phyloP scores from a whole-genome alignment of 2,113 vertebrate species.

The Raja brachyura region DNA sequence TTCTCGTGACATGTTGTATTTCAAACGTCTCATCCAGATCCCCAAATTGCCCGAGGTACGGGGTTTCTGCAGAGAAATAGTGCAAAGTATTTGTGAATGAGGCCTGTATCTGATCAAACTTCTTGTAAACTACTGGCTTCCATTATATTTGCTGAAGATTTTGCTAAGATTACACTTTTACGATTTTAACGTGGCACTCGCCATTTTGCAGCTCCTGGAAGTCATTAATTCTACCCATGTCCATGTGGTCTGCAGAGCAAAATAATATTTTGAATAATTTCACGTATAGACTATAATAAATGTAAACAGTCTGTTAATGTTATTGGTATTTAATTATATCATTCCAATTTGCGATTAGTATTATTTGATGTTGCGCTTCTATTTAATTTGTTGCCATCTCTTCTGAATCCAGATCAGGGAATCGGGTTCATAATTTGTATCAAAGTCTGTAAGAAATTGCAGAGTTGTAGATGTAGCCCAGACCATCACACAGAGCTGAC shows the following conservation, averaged over 20 bases:
- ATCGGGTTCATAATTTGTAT: no score
- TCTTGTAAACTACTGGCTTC: neutral
- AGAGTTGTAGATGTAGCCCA: no score
- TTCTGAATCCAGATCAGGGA: neutral
- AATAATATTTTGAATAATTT: neutral
- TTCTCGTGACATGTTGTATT: conserved; percentile 88
- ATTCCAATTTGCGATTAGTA: no score
- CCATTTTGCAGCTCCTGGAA: neutral
- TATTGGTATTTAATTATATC: neutral
- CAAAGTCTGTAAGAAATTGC: no score
- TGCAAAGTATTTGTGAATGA: neutral
- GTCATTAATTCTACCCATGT: neutral
- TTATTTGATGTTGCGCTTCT: neutral
- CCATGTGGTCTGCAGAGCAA: neutral
- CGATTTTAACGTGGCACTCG: neutral
- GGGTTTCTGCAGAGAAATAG: neutral
- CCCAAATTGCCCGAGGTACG: conserved; percentile 84
- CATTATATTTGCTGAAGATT: neutral
- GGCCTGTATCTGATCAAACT: neutral
- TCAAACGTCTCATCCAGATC: conserved; percentile 96
- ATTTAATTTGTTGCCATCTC: neutral
- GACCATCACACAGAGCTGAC: no score
- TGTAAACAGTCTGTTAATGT: neutral
- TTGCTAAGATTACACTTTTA: neutral
- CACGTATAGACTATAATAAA: neutral